These are phyloP conservation scores for Sisyra terminalis DNA, from an alignment of 2,888 invertebrate species.

Conservation along the genomic window DNA sequence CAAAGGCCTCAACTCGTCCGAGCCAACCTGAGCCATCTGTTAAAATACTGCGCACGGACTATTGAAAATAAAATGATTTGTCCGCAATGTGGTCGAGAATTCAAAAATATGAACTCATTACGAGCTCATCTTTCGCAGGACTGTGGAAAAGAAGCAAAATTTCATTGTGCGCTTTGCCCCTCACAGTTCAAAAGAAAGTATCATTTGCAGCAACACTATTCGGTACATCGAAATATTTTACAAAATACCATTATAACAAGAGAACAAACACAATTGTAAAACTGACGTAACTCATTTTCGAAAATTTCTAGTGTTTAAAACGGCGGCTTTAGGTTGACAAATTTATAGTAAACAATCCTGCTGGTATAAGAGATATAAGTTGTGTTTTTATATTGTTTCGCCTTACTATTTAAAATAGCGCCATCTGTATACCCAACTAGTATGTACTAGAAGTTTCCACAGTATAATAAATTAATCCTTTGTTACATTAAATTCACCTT, in stretches of 20 bases:
- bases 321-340: constrained; percentile 27
- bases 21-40: constrained; percentile 6
- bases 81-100: constrained; percentile 15
- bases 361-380: no score
- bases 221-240: constrained; percentile 5
- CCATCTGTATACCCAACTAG: no score
- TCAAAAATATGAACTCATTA: constrained; percentile 15
- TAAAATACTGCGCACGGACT: constrained; percentile 7
- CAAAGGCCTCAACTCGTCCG: background rate
- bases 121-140: constrained; percentile 14
- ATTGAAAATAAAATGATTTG: constrained; percentile 11
- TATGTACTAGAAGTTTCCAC: no score
- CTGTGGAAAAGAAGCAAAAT: constrained; percentile 14
- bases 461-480: no score
- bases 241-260: background rate
- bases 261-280: background rate
- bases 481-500: no score
- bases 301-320: constrained; percentile 4
- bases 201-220: constrained; percentile 13
- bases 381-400: no score
- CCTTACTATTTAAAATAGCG: no score
- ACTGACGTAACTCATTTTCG: constrained; percentile 6
- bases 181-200: constrained; percentile 15
- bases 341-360: constrained; percentile 21
- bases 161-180: constrained; percentile 13